A percentile compares a stretch with the other conserved stretches of the same genome.
Conservation (phyloP, 2,888 invertebrate genomes). For the Pandemis cinnamomeana region DNA sequence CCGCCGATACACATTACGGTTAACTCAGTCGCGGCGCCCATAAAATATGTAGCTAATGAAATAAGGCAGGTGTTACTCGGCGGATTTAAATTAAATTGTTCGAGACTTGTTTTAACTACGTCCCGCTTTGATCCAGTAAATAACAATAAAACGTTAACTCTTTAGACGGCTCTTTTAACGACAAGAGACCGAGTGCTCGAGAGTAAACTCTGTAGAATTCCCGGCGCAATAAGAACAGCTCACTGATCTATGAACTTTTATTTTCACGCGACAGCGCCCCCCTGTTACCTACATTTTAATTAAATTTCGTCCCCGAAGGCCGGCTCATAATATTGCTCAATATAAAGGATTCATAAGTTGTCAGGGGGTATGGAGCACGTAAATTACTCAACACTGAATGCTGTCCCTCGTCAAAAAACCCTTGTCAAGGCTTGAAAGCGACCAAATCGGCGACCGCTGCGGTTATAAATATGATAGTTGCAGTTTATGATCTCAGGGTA, state of each 20-base stretch:
- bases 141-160: constrained; percentile 40
- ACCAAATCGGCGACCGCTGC: constrained; percentile 58
- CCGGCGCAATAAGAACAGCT: neutral
- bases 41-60: constrained; percentile 32
- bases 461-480: constrained; percentile 60
- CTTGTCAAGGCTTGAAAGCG: constrained; percentile 68
- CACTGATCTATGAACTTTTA: constrained; percentile 20
- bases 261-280: constrained; percentile 5
- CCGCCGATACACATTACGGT: constrained; percentile 7
- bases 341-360: constrained; percentile 58
- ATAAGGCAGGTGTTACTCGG: constrained; percentile 31
- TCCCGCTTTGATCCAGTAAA: constrained; percentile 43
- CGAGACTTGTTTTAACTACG: constrained; percentile 24
- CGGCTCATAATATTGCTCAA: constrained; percentile 38
- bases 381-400: constrained; percentile 64
- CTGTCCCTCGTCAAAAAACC: constrained; percentile 69
- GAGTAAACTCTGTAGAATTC: neutral
- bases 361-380: constrained; percentile 57
- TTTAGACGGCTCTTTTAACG: constrained; percentile 20
- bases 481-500: constrained; percentile 55
- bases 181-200: neutral
- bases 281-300: constrained; percentile 23
- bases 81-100: constrained; percentile 29
- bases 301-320: constrained; percentile 19
- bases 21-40: constrained; percentile 6